A percentile compares a stretch with the other conserved stretches of the same genome.
Evolutionary conservation across 1,140 invertebrate genomes (phyloP).

Genomic region (Procambarus virginalis): DNA sequence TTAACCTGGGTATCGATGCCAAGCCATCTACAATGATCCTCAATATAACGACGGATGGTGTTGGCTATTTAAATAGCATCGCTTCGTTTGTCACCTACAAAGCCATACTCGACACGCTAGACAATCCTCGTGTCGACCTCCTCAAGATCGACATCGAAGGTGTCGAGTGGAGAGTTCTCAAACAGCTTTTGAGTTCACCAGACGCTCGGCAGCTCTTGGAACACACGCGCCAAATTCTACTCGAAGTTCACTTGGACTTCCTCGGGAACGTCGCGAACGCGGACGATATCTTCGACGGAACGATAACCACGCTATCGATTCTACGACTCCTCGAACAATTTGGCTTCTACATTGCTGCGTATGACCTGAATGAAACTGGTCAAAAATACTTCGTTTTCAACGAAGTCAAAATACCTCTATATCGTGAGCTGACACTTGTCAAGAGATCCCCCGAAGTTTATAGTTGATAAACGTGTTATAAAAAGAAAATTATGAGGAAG

Average conservation of each 20-base stretch:
- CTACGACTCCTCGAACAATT: slow-evolving; percentile 17
- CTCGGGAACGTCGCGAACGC: neutral
- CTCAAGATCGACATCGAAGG: slow-evolving; percentile 59
- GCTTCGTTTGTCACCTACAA: slow-evolving; percentile 32
- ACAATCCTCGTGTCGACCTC: slow-evolving; percentile 28
- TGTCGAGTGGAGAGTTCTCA: slow-evolving; percentile 22
- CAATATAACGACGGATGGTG: slow-evolving; percentile 31
- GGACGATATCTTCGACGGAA: neutral
- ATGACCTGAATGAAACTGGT: slow-evolving; percentile 42
- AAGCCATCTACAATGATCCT: slow-evolving; percentile 5
- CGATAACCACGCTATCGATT: neutral
- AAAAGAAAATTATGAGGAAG: no score
- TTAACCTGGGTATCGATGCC: slow-evolving; percentile 22
- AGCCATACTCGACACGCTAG: slow-evolving; percentile 20
- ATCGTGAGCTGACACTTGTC: slow-evolving; percentile 42
- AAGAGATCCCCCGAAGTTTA: neutral
- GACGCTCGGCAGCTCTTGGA: slow-evolving; percentile 13
- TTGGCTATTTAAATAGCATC: neutral
- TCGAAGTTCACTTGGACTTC: slow-evolving; percentile 50
- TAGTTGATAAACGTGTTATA: no score
- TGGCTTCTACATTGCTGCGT: slow-evolving; percentile 41
- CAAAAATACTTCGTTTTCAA: slow-evolving; percentile 14
- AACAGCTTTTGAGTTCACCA: slow-evolving; percentile 22
- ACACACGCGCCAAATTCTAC: slow-evolving; percentile 35
- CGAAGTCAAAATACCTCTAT: slow-evolving; percentile 10